These are phyloP conservation scores for Phaedon cochleariae DNA, from an alignment of 2,888 invertebrate species.

Conservation along the genomic window DNA sequence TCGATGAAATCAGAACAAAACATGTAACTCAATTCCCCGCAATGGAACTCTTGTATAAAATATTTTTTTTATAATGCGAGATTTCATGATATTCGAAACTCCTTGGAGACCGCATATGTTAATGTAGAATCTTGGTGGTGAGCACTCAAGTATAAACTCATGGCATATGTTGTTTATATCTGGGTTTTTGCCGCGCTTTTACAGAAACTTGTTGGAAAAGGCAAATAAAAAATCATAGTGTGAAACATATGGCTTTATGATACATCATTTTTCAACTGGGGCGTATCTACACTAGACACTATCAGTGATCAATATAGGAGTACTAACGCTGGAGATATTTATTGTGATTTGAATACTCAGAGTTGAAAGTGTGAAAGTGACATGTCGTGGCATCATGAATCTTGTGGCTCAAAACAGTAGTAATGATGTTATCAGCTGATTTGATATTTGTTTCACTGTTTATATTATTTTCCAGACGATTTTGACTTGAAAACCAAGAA, in stretches of 20 bases:
- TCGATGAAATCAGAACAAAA: not conserved
- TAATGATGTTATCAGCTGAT: too few relatives aligned
- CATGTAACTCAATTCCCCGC: constrained; percentile 11
- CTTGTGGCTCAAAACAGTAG: too few relatives aligned
- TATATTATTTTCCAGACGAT: too few relatives aligned
- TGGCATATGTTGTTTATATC: constrained; percentile 40
- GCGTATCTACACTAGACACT: not conserved
- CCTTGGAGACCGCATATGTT: constrained; percentile 36
- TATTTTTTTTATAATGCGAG: constrained; percentile 23
- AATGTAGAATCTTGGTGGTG: constrained; percentile 20
- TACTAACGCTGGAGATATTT: too few relatives aligned
- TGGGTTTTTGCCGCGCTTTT: constrained; percentile 34
- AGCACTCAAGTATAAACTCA: constrained; percentile 42
- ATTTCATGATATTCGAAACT: constrained; percentile 26
- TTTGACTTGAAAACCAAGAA: too few relatives aligned
- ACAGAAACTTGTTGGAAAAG: constrained; percentile 30
- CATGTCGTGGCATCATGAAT: too few relatives aligned
- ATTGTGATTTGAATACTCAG: too few relatives aligned
- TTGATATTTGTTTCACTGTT: too few relatives aligned
- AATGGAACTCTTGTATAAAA: not conserved
- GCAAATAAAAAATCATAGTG: constrained; percentile 18
- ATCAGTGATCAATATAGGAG: too few relatives aligned
- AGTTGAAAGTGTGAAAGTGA: too few relatives aligned
- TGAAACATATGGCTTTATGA: constrained; percentile 27
- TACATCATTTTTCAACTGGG: not conserved